Base-by-base conservation (phyloP, 1,140 invertebrate species). In the Choristoneura fumiferana region DNA sequence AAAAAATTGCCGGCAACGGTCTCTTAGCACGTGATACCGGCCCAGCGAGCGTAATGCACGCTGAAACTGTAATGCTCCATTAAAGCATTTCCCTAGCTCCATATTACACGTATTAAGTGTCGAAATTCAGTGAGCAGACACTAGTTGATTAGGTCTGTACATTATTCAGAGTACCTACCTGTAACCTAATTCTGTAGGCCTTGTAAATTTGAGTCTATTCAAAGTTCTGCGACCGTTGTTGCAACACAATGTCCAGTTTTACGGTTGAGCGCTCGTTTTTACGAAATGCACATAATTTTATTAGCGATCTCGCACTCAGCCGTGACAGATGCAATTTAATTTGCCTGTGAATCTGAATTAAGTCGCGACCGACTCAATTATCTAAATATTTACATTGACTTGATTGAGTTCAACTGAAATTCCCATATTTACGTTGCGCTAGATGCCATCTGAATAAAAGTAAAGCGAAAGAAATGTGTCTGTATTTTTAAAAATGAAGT, bases 1-100 rank as follows among this genome's bases (percentile, higher is more conserved):
- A 84, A 88, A 88, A 88, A 86, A 77, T 78, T 84, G 78, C 76
- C 73, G 45, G 52, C 59, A n/a, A 15, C 55, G 52, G 66, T 61
- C 65, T 54, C 58, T 66, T 61, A 37, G 43, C 60, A 60, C 59
- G 65, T 57, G 18, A 49, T 49, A 29, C 18, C 9, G 17, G n/a
- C 43, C 43, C 43, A 43, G 40, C 40, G 4, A 22, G n/a, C n/a
- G n/a, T 29, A 29, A 29, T 29, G 22, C 22, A 29, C n/a, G n/a
- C 22, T 29, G 22, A 29, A 29, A 29, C 22, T 29, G 6, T 29
- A 29, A 3, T 6, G 22, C 6, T 29, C 6, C 22, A 29, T 29
- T 29, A 29, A 2, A 29, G 22, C 22, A 29, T 29, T 29, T 3
- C 22, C 22, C 22, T 29, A 6, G 2, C 22, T 29, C 22, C 22